Percentiles rank a stretch among this genome's conserved stretches.
These are phyloP conservation scores for Euproctis similis DNA, from an alignment of 2,888 invertebrate species.

Conservation along the genomic window DNA sequence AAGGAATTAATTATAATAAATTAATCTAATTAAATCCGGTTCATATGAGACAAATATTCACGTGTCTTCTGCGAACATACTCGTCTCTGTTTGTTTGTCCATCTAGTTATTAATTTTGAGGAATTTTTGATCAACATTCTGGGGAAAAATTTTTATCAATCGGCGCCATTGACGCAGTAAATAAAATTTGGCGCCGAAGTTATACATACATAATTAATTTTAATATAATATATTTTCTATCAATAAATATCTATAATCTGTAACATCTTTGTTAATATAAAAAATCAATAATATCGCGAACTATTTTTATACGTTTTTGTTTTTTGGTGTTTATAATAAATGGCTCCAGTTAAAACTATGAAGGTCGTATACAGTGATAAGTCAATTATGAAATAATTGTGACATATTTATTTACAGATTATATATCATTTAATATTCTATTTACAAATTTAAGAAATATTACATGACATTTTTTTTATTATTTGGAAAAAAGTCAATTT, in stretches of 20 bases:
- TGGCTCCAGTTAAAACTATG: background rate
- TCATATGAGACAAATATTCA: constrained; percentile 36
- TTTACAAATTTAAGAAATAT: too few species aligned
- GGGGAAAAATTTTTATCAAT: constrained; percentile 31
- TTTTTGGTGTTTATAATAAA: too few species aligned
- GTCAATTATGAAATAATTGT: background rate
- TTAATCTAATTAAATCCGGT: constrained; percentile 32
- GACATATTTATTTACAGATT: background rate
- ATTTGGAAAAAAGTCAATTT: too few species aligned
- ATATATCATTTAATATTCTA: too few species aligned
- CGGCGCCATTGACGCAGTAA: constrained; percentile 25
- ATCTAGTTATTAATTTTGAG: constrained; percentile 23
- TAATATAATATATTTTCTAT: constrained; percentile 12
- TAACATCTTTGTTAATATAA: constrained; percentile 7
- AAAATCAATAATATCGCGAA: too few species aligned
- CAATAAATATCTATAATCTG: background rate
- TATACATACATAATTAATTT: constrained; percentile 22
- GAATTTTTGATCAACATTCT: constrained; percentile 33
- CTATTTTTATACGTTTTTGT: too few species aligned
- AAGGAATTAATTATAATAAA: constrained; percentile 33
- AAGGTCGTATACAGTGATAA: background rate
- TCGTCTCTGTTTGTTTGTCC: constrained; percentile 39
- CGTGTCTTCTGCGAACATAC: constrained; percentile 28
- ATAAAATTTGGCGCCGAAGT: constrained; percentile 21
- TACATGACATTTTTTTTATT: too few species aligned